Evolutionary conservation across 2,797 vertebrate genomes (phyloP).

Genomic region (Perodicticus potto): DNA sequence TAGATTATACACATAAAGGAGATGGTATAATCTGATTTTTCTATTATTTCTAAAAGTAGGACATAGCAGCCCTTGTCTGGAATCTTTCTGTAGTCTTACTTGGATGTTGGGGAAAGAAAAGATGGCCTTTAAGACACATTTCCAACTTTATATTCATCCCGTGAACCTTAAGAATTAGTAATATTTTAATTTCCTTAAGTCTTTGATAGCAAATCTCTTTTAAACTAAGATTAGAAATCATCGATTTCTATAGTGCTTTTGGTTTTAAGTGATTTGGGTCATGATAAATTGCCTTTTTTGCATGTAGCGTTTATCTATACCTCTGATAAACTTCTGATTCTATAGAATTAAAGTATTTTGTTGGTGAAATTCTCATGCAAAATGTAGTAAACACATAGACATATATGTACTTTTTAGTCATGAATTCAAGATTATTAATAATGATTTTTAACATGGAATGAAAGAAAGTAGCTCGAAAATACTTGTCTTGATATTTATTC

Average conservation of each 20-base stretch:
- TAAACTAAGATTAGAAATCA: not conserved
- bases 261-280: not conserved
- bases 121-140: not conserved
- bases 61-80: not conserved
- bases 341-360: not conserved
- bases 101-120: not conserved
- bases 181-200: not conserved
- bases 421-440: not conserved
- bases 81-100: not conserved
- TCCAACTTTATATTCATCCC: slow-evolving; percentile 8
- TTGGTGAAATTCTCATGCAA: not conserved
- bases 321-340: not conserved
- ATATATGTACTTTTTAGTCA: not conserved
- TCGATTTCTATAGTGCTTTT: not conserved
- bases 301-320: not conserved
- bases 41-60: slow-evolving; percentile 13
- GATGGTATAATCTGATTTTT: not conserved
- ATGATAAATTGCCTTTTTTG: not conserved
- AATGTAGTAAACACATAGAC: not conserved
- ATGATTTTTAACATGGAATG: slow-evolving; percentile 32
- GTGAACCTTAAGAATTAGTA: not conserved
- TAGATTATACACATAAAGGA: not conserved
- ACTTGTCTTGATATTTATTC: not conserved
- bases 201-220: not conserved
- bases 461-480: not conserved